phyloP scores from a whole-genome alignment of 1,140 invertebrate species.

The Oreohelix idahoensis region DNA sequence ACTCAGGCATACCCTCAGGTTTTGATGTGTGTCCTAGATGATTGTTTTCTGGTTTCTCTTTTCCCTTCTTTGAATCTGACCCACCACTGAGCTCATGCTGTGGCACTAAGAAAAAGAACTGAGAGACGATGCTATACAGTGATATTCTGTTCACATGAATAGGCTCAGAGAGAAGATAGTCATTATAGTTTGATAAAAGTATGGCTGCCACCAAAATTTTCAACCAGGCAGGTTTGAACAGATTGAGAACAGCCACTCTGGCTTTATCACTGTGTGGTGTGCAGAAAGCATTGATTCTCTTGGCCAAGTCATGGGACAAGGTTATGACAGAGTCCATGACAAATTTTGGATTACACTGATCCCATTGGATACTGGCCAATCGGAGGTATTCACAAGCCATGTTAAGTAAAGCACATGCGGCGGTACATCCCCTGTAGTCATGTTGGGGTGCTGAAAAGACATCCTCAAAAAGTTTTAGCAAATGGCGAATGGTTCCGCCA shows the following conservation, averaged over 20 bases:
- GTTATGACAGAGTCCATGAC: conserved; percentile 7
- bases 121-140: neutral
- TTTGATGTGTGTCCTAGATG: neutral
- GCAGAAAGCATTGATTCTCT: neutral
- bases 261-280: neutral
- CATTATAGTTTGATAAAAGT: neutral
- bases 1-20: neutral
- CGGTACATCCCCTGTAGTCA: neutral
- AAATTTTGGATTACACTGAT: conserved; percentile 7
- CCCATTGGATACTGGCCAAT: neutral
- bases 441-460: neutral
- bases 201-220: neutral
- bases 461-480: neutral
- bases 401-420: conserved; percentile 11
- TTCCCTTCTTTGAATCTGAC: neutral
- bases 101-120: conserved; percentile 32
- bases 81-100: neutral
- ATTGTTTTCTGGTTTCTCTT: neutral
- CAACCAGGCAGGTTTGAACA: conserved; percentile 13
- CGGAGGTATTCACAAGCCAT: conserved; percentile 9
- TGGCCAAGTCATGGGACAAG: neutral
- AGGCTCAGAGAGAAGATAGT: conserved; percentile 3
- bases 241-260: neutral
- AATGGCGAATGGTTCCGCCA: neutral
- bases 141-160: conserved; percentile 20